Conservation (phyloP, 2,888 invertebrate species). For the Tanaodytes sp. region DNA sequence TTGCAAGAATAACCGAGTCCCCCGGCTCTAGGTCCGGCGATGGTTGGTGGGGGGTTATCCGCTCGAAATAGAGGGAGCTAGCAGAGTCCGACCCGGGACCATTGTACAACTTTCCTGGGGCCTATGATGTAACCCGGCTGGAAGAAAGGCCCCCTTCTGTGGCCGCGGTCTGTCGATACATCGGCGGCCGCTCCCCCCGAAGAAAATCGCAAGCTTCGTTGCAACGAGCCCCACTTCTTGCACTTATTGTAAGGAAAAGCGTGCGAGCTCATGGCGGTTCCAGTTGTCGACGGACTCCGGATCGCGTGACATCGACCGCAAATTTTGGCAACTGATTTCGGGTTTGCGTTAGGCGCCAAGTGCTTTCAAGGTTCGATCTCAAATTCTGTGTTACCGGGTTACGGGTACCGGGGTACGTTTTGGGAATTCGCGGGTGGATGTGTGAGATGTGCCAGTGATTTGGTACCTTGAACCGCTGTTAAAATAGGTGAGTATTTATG, state of each 20-base stretch:
- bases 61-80: slow-evolving; percentile 10
- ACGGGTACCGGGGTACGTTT: slow-evolving; percentile 58
- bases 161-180: not conserved
- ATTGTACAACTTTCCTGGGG: slow-evolving; percentile 63
- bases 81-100: slow-evolving; percentile 11
- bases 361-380: too few species aligned
- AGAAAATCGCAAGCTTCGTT: slow-evolving; percentile 34
- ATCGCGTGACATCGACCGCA: slow-evolving; percentile 58
- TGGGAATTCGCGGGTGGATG: slow-evolving; percentile 9
- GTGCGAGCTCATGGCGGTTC: slow-evolving; percentile 53
- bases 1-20: slow-evolving; percentile 41
- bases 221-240: slow-evolving; percentile 59
- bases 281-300: slow-evolving; percentile 63
- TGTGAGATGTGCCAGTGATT: slow-evolving; percentile 28
- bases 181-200: slow-evolving; percentile 11
- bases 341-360: too few species aligned
- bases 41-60: slow-evolving; percentile 14
- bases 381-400: slow-evolving; percentile 60
- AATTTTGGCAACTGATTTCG: too few species aligned
- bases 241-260: slow-evolving; percentile 58
- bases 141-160: slow-evolving; percentile 41
- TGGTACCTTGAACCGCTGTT: not conserved
- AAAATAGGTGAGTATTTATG: slow-evolving; percentile 22
- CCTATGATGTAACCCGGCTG: slow-evolving; percentile 59
- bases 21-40: not conserved